phyloP scores from a whole-genome alignment of 2,797 vertebrate species.

The Trichosurus vulpecula region DNA sequence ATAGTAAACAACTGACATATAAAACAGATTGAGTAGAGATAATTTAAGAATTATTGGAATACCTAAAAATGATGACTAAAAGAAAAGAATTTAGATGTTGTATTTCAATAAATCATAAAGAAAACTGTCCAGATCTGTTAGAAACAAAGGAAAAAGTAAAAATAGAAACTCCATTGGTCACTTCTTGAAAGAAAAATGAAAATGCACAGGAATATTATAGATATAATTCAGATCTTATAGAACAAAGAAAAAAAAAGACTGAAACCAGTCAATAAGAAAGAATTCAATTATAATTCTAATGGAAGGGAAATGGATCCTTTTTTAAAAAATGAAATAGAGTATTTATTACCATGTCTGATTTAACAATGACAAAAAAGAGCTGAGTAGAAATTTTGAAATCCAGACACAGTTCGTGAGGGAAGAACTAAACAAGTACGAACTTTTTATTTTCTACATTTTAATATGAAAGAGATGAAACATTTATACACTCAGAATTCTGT shows the following conservation, averaged over 20 bases:
- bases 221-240: not conserved
- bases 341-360: not conserved
- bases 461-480: not conserved
- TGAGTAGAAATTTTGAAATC: not conserved
- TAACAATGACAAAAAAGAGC: not conserved
- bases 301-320: not conserved
- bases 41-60: not conserved
- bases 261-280: not conserved
- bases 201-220: not conserved
- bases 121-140: not conserved
- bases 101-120: no score
- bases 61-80: not conserved
- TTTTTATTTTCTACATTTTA: not conserved
- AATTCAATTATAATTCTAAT: not conserved
- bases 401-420: not conserved
- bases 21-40: not conserved
- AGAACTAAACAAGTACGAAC: not conserved
- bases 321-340: not conserved
- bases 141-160: not conserved
- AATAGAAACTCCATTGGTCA: not conserved
- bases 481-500: not conserved
- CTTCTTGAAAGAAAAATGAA: not conserved
- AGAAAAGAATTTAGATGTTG: not conserved
- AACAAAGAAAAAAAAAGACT: not conserved
- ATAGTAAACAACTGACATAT: not conserved